These are phyloP conservation scores for Dendrocopos noguchii DNA, from an alignment of 2,113 vertebrate genomes.

Conservation along the genomic window DNA sequence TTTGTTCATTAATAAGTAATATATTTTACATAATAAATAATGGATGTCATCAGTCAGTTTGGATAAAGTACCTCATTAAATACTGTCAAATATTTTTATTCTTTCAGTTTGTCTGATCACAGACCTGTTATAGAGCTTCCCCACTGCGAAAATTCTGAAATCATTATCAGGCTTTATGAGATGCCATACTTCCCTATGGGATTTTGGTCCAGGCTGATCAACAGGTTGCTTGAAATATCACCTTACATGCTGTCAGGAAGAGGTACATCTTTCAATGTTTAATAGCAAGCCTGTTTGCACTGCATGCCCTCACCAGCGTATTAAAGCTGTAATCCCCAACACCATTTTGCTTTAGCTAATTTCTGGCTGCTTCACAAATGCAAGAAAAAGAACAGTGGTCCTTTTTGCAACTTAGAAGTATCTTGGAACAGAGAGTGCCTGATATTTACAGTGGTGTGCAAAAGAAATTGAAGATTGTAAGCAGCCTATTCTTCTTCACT, in stretches of 20 bases:
- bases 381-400: neutral
- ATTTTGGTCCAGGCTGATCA: conserved; percentile 95
- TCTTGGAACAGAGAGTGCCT: neutral
- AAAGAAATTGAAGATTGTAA: neutral
- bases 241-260: conserved; percentile 86
- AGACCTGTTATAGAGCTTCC: conserved; percentile 92
- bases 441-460: neutral
- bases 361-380: neutral
- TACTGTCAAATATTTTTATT: neutral
- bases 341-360: neutral
- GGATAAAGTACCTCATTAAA: neutral
- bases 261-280: conserved; percentile 76
- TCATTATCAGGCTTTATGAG: conserved; percentile 92
- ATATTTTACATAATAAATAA: neutral
- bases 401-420: neutral
- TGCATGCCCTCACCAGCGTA: neutral
- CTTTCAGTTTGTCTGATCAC: conserved; percentile 86
- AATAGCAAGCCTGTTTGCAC: neutral
- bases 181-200: conserved; percentile 98
- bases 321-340: neutral
- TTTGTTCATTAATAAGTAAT: neutral
- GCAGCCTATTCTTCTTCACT: neutral
- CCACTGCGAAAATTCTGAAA: conserved; percentile 94
- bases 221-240: conserved; percentile 91
- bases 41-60: neutral